A percentile compares a stretch with the other conserved stretches of the same genome.
phyloP scores from a whole-genome alignment of 2,113 vertebrate species.

The Oreochromis spilurus region DNA sequence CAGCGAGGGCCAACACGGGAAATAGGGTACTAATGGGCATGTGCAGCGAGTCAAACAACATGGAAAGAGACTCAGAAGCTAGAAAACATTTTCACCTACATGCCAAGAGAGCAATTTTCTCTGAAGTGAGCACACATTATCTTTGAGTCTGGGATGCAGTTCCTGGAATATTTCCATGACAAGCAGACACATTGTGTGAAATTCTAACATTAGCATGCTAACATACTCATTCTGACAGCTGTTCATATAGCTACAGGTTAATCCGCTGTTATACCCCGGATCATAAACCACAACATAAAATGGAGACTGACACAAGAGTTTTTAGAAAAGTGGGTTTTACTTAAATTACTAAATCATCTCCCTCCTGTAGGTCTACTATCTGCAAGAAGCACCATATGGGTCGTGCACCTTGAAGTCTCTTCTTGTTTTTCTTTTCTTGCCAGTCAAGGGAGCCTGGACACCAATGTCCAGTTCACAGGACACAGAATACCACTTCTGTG shows the following conservation, averaged over 20 bases:
- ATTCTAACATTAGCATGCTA: background rate
- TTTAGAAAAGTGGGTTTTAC: background rate
- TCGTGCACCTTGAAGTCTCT: background rate
- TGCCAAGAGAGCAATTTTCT: background rate
- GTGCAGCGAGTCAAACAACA: background rate
- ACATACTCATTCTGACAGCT: background rate
- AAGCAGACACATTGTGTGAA: background rate
- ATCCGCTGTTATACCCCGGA: background rate
- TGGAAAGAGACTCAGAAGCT: background rate
- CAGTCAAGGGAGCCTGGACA: background rate
- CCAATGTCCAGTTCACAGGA: background rate
- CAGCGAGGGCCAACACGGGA: fast-evolving
- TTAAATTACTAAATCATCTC: background rate
- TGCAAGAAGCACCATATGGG: background rate
- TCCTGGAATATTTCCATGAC: background rate
- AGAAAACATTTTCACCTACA: background rate
- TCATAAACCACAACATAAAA: background rate
- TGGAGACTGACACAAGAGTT: background rate
- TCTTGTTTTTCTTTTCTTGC: background rate
- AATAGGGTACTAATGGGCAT: background rate
- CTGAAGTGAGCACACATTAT: background rate
- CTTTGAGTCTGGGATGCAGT: background rate
- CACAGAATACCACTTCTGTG: background rate
- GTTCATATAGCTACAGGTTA: background rate
- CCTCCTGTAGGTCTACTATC: background rate